These are phyloP conservation scores for Chaunax sp. DNA, from an alignment of 2,797 vertebrate genomes.

Conservation along the genomic window DNA sequence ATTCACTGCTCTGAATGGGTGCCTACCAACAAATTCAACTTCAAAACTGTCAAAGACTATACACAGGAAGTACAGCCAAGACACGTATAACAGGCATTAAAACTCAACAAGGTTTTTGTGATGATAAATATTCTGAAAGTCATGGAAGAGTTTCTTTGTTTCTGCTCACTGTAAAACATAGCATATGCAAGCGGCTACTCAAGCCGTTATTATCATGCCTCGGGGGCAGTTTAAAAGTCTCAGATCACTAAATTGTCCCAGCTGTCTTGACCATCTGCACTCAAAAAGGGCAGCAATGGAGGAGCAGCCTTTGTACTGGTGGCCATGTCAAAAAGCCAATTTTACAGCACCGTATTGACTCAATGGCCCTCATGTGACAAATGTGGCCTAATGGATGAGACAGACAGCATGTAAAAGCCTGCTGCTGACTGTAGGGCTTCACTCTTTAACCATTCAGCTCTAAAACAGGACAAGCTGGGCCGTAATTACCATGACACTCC, in stretches of 20 bases:
- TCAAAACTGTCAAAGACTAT: constrained; percentile 48
- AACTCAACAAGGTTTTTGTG: constrained; percentile 25
- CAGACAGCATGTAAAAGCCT: constrained; percentile 79
- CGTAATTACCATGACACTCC: constrained; percentile 71
- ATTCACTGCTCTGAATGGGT: constrained; percentile 55
- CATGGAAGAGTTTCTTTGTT: constrained; percentile 1
- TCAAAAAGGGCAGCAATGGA: constrained; percentile 72
- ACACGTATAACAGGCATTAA: constrained; percentile 17
- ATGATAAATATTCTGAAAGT: constrained; percentile 18
- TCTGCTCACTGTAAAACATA: constrained; percentile 38
- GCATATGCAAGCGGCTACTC: constrained; percentile 78
- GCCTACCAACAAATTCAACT: constrained; percentile 52
- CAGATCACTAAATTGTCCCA: constrained; percentile 87
- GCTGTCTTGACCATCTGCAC: constrained; percentile 89
- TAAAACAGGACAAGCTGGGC: constrained; percentile 67
- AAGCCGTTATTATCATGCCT: constrained; percentile 85
- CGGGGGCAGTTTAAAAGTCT: constrained; percentile 84
- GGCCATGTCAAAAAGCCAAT: constrained; percentile 84
- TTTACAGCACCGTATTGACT: constrained; percentile 81
- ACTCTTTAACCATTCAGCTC: constrained; percentile 71
- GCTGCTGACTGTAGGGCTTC: constrained; percentile 71
- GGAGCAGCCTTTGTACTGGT: constrained; percentile 84
- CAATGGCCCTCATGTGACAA: constrained; percentile 84
- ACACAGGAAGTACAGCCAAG: neutral
- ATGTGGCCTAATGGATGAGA: constrained; percentile 83